Conservation (phyloP, 2,797 vertebrate species). For the Pipistrellus nathusii region DNA sequence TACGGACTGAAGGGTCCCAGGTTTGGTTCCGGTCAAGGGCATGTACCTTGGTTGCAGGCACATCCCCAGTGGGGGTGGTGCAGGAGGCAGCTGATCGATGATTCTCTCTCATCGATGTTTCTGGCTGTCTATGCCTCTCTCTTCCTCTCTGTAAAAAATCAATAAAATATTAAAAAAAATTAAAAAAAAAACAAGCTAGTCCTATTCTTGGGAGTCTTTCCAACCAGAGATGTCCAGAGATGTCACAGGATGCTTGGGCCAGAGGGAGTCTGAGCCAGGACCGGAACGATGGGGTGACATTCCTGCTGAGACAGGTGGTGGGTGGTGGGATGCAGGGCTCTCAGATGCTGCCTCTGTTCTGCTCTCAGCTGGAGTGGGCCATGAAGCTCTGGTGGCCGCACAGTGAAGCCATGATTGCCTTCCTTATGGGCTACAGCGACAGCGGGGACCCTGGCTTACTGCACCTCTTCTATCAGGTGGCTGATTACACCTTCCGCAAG, state of each 20-base stretch:
- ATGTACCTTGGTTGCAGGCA: too few relatives aligned
- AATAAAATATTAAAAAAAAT: too few relatives aligned
- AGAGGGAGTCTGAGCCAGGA: background rate
- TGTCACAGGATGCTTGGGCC: too few relatives aligned
- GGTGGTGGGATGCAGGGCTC: background rate
- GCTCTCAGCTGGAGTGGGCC: conserved; percentile 93
- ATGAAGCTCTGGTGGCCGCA: conserved; percentile 99
- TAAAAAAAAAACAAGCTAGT: background rate
- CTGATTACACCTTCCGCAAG: conserved; percentile 90
- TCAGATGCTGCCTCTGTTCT: background rate
- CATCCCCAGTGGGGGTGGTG: too few relatives aligned
- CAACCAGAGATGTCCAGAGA: background rate
- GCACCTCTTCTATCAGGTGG: conserved; percentile 89
- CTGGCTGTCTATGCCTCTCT: too few relatives aligned
- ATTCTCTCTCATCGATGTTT: too few relatives aligned
- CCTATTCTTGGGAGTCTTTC: background rate
- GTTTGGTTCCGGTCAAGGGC: too few relatives aligned
- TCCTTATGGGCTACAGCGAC: conserved; percentile 92
- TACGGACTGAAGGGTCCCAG: too few relatives aligned
- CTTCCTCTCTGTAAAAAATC: too few relatives aligned
- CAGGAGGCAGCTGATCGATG: too few relatives aligned
- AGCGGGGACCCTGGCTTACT: conserved; percentile 87
- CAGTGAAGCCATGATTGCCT: conserved; percentile 93
- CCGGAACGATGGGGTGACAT: background rate
- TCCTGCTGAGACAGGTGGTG: background rate